phyloP scores from a whole-genome alignment of 2,797 vertebrate species.

The Ficedula albicollis region DNA sequence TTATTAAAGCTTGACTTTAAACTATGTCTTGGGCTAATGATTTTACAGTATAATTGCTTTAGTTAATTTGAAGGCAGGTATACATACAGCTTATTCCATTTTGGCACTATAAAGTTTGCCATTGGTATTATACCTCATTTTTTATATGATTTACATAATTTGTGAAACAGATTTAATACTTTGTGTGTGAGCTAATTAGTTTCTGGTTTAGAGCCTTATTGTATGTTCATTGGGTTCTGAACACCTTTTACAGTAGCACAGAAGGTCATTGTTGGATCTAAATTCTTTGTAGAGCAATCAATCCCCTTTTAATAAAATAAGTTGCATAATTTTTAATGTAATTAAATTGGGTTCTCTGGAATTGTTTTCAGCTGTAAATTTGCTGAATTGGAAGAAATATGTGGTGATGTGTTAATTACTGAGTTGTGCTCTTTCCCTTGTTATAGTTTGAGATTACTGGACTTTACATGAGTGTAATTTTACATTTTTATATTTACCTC shows the following conservation, averaged over 20 bases:
- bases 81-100: slow-evolving; percentile 66
- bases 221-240: slow-evolving; percentile 41
- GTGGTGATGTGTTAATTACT: slow-evolving; percentile 60
- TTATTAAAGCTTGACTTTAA: slow-evolving; percentile 69
- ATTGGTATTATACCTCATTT: slow-evolving; percentile 69
- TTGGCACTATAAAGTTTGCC: slow-evolving; percentile 69
- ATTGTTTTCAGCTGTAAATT: slow-evolving; percentile 65
- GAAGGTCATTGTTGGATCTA: slow-evolving; percentile 47
- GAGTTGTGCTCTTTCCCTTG: background rate
- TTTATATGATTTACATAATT: slow-evolving; percentile 70
- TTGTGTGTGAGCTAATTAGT: slow-evolving; percentile 62
- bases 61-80: slow-evolving; percentile 70
- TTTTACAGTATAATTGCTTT: slow-evolving; percentile 72
- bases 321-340: slow-evolving; percentile 62
- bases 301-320: slow-evolving; percentile 63
- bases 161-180: slow-evolving; percentile 72
- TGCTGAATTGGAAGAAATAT: slow-evolving; percentile 45
- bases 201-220: slow-evolving; percentile 60
- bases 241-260: slow-evolving; percentile 54
- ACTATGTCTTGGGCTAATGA: slow-evolving; percentile 71
- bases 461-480: background rate
- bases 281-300: slow-evolving; percentile 61
- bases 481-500: background rate
- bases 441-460: background rate
- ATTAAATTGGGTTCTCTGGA: slow-evolving; percentile 40